Base-by-base conservation (phyloP, 2,797 vertebrate genomes). In the Acropternis orthonyx region DNA sequence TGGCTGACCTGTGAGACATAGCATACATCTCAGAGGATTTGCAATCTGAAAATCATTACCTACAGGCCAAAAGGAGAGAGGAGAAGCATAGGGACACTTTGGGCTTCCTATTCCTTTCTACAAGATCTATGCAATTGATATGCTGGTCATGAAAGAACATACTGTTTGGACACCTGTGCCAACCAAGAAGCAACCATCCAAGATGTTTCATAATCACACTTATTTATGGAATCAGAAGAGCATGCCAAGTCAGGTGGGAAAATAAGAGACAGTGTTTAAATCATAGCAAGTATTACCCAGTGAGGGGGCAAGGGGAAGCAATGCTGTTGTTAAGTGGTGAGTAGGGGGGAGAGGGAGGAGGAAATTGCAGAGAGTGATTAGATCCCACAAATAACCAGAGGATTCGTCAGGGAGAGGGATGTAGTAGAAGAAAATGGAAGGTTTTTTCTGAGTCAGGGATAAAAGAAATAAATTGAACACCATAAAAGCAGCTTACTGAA, bases 171-270 rank as follows among this genome's bases (percentile, higher is more conserved):
- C 93, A 96, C 84, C 84, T 96, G 92, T 85, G 85, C 91, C 93
- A 95, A 74, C 20, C 46, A 55, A 69, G 78, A 55, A 69, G 78
- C 52, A 88, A 54, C 23, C 3, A 0, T 79, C 88, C 93, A 93
- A 67, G 27, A 65, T 12, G n/a, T 85, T 78, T 96, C 73, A 32
- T 89, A 93, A 92, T 85, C 52, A 43, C 2, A 1, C 21, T 88
- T 91, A 88, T 91, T 94, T 94, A 87, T 93, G 81, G 84, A 96
- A 91, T 95, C 75, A 68, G 81, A 97, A 81, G 72, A 80, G 37
- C n/a, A 84, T 96, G 94, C 87, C 94, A 95, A 95, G 93, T 94
- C 95, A 96, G 88, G 93, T 96, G 93, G 69, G 78, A 93, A 97
- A 97, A 95, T 88, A 95, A 95, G 67, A 93, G 34, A 69, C 51